Evolutionary conservation across 2,113 vertebrate species (phyloP).

Genomic region (Chiloscyllium plagiosum): DNA sequence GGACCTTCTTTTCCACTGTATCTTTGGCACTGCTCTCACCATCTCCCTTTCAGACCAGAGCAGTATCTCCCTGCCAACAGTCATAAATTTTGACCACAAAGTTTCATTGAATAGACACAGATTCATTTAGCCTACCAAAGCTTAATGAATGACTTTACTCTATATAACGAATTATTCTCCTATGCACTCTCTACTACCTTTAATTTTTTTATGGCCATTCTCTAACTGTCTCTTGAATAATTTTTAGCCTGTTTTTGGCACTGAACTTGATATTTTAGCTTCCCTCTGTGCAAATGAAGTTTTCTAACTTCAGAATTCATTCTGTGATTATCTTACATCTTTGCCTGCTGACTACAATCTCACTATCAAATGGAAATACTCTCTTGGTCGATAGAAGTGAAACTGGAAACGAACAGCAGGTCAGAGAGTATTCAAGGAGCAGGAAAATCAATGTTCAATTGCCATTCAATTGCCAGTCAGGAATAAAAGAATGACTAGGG

Average conservation of each 20-base stretch:
- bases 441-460: too few relatives aligned
- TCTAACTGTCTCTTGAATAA: not conserved
- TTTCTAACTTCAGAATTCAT: not conserved
- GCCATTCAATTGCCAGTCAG: too few relatives aligned
- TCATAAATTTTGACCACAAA: not conserved
- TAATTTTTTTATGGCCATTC: not conserved
- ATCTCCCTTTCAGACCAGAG: not conserved
- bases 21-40: not conserved
- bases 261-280: not conserved
- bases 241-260: slow-evolving; percentile 2
- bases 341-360: not conserved
- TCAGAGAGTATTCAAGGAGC: too few relatives aligned
- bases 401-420: too few relatives aligned
- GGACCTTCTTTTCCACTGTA: not conserved
- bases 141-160: not conserved
- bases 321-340: slow-evolving; percentile 4
- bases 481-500: too few relatives aligned
- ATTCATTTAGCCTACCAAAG: too few relatives aligned
- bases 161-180: not conserved
- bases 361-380: not conserved
- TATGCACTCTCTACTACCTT: not conserved
- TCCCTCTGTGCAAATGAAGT: slow-evolving; percentile 14
- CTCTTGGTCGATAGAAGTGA: not conserved
- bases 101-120: not conserved
- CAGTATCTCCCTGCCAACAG: not conserved